A percentile compares a stretch with the other conserved stretches of the same genome.
phyloP scores from a whole-genome alignment of 1,140 invertebrate species.

The Drosophila sechellia region DNA sequence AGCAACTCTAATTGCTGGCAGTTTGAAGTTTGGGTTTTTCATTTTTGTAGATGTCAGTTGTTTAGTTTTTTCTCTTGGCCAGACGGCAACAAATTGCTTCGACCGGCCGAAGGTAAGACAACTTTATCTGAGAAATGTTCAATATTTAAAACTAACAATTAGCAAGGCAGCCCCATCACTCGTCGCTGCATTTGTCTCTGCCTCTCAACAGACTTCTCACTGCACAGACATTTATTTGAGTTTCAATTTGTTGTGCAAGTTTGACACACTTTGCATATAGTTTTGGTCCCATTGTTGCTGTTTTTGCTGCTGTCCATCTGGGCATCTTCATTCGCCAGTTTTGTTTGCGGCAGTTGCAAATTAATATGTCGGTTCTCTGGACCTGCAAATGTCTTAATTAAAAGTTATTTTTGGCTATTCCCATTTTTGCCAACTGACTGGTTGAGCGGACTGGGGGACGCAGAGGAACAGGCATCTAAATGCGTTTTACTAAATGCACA shows the following conservation, averaged over 20 bases:
- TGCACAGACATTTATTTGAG: slow-evolving; percentile 67
- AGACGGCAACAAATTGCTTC: slow-evolving; percentile 30
- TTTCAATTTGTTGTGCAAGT: slow-evolving; percentile 67
- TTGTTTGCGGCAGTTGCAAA: slow-evolving; percentile 68
- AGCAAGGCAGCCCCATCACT: slow-evolving; percentile 27
- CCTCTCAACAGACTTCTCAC: slow-evolving; percentile 22
- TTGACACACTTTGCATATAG: slow-evolving; percentile 60
- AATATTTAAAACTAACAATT: slow-evolving; percentile 65
- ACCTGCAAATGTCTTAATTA: slow-evolving; percentile 78
- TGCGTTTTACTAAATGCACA: slow-evolving; percentile 42
- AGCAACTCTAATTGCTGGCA: slow-evolving; percentile 15
- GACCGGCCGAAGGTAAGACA: slow-evolving; percentile 37
- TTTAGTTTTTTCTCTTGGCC: neutral
- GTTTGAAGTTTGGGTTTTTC: slow-evolving; percentile 23
- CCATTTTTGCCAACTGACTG: slow-evolving; percentile 2
- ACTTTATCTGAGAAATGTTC: slow-evolving; percentile 49
- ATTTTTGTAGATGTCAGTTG: slow-evolving; percentile 8
- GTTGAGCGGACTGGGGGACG: neutral
- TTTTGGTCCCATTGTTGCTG: slow-evolving; percentile 33
- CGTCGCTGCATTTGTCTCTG: slow-evolving; percentile 38
- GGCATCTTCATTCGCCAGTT: slow-evolving; percentile 63
- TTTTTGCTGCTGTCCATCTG: slow-evolving; percentile 42
- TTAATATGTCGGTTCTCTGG: slow-evolving; percentile 74
- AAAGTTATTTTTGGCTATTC: slow-evolving; percentile 68
- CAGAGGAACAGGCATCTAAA: slow-evolving; percentile 29